phyloP scores from a whole-genome alignment of 2,113 vertebrate genomes.

The Felis catus region DNA sequence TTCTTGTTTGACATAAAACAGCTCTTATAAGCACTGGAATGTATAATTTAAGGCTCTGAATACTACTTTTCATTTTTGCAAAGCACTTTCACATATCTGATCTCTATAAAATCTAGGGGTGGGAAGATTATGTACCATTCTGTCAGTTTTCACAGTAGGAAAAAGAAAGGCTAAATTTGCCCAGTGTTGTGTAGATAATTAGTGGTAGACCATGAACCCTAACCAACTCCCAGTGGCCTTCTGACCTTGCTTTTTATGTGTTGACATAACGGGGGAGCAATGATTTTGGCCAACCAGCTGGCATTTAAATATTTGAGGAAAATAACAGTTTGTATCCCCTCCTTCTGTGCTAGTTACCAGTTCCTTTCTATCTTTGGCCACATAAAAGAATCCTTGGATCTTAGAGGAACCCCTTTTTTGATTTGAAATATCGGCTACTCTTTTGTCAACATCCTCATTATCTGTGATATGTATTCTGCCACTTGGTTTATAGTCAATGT shows the following conservation, averaged over 20 bases:
- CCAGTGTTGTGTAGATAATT: neutral
- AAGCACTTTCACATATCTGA: neutral
- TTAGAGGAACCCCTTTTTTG: neutral
- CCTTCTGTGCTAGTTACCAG: neutral
- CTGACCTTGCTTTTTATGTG: neutral
- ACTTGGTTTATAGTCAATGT: neutral
- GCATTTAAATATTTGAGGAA: slow-evolving; percentile 19
- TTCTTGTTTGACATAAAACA: neutral
- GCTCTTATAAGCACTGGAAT: slow-evolving; percentile 13
- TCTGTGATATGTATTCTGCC: neutral
- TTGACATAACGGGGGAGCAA: neutral
- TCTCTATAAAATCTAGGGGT: neutral
- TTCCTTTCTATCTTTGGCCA: neutral
- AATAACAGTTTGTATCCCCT: neutral
- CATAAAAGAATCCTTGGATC: neutral
- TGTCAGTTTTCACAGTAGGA: slow-evolving; percentile 13
- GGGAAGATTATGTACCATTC: neutral
- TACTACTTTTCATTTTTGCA: slow-evolving; percentile 13
- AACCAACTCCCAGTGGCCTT: neutral
- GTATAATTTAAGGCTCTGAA: slow-evolving; percentile 43
- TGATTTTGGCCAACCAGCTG: neutral
- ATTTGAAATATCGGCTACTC: neutral
- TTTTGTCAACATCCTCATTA: neutral
- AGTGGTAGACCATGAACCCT: neutral
- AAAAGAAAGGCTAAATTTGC: neutral